Conservation (phyloP, 1,140 invertebrate genomes). For the Varroa destructor region DNA sequence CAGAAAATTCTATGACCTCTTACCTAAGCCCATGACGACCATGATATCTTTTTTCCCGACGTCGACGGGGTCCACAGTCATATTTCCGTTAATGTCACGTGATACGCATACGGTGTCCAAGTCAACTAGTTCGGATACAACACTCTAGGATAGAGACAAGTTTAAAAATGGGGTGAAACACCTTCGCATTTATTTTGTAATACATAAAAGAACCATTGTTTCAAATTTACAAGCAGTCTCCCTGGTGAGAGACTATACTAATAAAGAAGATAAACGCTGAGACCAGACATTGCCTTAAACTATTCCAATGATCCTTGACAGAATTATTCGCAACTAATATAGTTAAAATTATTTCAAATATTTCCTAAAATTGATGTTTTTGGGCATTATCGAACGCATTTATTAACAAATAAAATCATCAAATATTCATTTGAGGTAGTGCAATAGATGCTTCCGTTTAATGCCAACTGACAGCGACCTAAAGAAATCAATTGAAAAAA, state of each 20-base stretch:
- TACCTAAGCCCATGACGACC: slow-evolving; percentile 14
- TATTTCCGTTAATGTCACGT: slow-evolving; percentile 10
- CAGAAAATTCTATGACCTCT: background rate
- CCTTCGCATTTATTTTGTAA: background rate
- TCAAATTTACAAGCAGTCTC: background rate
- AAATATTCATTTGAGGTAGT: no score
- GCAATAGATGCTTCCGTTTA: no score
- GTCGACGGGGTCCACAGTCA: background rate
- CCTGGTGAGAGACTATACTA: background rate
- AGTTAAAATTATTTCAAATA: no score
- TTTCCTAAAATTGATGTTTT: no score
- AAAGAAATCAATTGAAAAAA: no score
- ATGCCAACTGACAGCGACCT: no score
- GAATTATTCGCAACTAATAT: no score
- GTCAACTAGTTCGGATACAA: slow-evolving; percentile 57
- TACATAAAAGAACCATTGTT: background rate
- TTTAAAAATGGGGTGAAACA: background rate
- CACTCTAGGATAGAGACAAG: slow-evolving; percentile 45
- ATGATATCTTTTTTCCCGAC: slow-evolving; percentile 2
- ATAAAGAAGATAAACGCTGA: no score
- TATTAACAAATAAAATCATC: no score
- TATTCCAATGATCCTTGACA: background rate
- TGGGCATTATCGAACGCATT: no score
- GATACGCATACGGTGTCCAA: slow-evolving; percentile 50
- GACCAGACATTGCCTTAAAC: background rate